Conservation (phyloP, 2,888 invertebrate species). For the Coenonympha glycerion region DNA sequence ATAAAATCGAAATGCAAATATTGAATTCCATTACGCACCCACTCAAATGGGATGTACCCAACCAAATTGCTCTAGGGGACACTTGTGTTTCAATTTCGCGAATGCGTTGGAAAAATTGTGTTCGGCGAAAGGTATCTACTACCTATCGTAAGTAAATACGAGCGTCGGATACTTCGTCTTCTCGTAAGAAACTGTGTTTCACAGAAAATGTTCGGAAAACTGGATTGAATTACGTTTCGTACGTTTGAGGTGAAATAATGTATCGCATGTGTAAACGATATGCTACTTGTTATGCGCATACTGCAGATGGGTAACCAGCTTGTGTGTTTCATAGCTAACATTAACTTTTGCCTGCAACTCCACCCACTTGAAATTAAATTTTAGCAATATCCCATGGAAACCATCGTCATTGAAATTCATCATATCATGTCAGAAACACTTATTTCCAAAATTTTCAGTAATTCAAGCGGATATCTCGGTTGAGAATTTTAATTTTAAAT, state of each 20-base stretch:
- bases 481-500: no score
- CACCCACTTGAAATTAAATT: neutral
- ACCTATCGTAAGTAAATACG: no score
- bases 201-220: slow-evolving; percentile 30
- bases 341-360: neutral
- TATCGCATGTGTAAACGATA: slow-evolving; percentile 21
- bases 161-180: no score
- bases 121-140: slow-evolving; percentile 46
- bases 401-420: no score
- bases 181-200: slow-evolving; percentile 30
- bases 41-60: slow-evolving; percentile 18
- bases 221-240: slow-evolving; percentile 30
- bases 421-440: no score
- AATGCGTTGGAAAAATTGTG: slow-evolving; percentile 57
- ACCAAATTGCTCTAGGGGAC: slow-evolving; percentile 45
- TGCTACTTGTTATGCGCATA: slow-evolving; percentile 20
- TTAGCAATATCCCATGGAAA: no score
- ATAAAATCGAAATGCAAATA: neutral
- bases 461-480: no score
- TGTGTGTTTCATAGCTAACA: neutral
- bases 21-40: neutral
- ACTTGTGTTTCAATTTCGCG: slow-evolving; percentile 66
- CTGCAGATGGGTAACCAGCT: slow-evolving; percentile 13
- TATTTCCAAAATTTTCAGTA: no score
- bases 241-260: slow-evolving; percentile 26